Base-by-base conservation (phyloP, 1,140 invertebrate genomes). In the Anthonomus grandis region DNA sequence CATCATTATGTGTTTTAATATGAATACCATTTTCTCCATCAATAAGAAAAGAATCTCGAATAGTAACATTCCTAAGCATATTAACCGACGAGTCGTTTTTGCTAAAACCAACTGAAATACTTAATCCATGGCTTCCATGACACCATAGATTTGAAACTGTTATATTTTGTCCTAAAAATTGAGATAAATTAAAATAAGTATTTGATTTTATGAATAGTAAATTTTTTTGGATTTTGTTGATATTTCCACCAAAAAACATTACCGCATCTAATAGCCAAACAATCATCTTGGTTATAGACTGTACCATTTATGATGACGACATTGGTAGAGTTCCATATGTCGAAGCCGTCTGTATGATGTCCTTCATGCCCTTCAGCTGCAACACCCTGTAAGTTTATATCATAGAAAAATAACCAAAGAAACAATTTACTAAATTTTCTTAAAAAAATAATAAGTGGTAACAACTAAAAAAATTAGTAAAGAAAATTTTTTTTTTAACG, bases 241-340 rank as follows among this genome's bases (percentile, higher is more conserved):
- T n/a, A n/a, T n/a, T n/a, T n/a, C n/a, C n/a, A n/a, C n/a, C n/a
- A n/a, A n/a, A n/a, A 12, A 41, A 41, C 9, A 10, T 36, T 17
- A 49, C 46, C 46, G 3, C 24, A 49, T 49, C 46, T 49, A 21
- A 51, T 13, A 6, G 50, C 50, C 10, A 52, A 24, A 42, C 50
- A 52, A 22, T 52, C 50, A n/a, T 52, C 50, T 44, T 52, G 50
- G 25, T 52, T 52, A 27, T 13, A 52, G 1, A 52, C 37, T 12
- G 13, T 17, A 6, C 22, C 22, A 42, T 52, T 15, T 21, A 17
- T 6, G 0, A 52, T 52, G n/a, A 52, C 13, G 9, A 52, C 21
- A 41, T 52, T 25, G 36, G 36, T 52, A 5, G 49, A 52, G 19
- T 52, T 42, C 37, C 50, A 42, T 8, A 52, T 38, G 22, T 42